Evolutionary conservation across 2,797 vertebrate species (phyloP).

Genomic region (Lemur catta): DNA sequence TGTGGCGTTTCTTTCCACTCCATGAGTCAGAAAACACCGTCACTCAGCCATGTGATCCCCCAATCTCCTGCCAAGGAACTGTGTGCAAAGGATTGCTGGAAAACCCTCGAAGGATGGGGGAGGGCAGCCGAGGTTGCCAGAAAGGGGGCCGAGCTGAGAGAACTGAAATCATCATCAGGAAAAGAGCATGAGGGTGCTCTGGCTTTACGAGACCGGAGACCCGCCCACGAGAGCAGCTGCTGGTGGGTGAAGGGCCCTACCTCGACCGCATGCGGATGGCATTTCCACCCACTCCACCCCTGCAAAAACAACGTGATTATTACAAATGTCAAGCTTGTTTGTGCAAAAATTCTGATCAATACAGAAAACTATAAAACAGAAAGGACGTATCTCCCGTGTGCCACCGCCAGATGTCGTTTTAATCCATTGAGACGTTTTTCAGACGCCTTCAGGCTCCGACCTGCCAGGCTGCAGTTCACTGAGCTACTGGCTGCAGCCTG

Average conservation of each 20-base stretch:
- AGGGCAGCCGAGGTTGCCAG: neutral
- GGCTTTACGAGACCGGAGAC: neutral
- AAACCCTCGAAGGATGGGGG: constrained; percentile 40
- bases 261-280: accelerated
- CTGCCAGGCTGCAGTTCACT: no score
- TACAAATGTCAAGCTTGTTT: neutral
- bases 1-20: constrained; percentile 18
- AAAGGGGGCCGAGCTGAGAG: neutral
- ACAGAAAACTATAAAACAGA: neutral
- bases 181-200: neutral
- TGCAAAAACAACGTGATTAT: neutral
- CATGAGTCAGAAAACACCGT: constrained; percentile 25
- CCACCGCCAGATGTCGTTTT: neutral
- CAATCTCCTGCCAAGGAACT: constrained; percentile 15
- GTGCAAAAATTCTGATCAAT: neutral
- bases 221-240: accelerated
- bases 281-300: neutral
- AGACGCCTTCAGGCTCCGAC: no score
- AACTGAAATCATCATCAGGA: neutral
- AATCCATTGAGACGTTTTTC: neutral
- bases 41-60: constrained; percentile 35
- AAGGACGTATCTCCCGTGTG: neutral
- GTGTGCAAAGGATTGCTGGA: constrained; percentile 31
- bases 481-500: neutral
- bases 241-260: neutral